These are phyloP conservation scores for Botia kubotai DNA, from an alignment of 2,797 vertebrate genomes.

Conservation along the genomic window DNA sequence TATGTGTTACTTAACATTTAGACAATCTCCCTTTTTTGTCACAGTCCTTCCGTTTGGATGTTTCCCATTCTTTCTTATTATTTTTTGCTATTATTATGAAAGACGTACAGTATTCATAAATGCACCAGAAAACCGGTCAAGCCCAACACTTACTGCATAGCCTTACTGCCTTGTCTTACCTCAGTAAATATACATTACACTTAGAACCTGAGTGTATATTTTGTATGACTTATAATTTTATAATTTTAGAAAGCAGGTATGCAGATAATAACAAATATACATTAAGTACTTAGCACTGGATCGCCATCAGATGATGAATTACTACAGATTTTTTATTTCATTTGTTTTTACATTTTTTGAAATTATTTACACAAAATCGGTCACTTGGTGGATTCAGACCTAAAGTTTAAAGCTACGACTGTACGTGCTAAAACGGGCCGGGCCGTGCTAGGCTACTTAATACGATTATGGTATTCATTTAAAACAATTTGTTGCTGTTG, in stretches of 20 bases:
- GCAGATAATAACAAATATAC: not conserved
- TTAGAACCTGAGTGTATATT: constrained; percentile 14
- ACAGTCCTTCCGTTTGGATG: not conserved
- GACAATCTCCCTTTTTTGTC: not conserved
- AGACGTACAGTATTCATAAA: not conserved
- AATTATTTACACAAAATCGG: not conserved
- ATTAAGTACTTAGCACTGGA: constrained; percentile 37
- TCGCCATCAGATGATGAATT: not conserved
- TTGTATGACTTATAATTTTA: constrained; percentile 21
- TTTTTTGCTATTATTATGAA: not conserved
- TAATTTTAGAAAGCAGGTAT: not conserved
- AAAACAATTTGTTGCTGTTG: constrained; percentile 2
- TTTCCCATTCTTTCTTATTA: not conserved
- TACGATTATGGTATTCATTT: not conserved
- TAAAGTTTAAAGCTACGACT: not conserved
- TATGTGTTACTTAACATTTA: not conserved
- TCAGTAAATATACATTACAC: not conserved
- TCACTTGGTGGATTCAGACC: not conserved
- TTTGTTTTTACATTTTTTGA: not conserved
- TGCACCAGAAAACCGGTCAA: not conserved
- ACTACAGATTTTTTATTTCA: not conserved
- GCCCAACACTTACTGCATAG: not conserved
- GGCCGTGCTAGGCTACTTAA: not conserved
- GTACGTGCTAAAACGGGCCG: not conserved
- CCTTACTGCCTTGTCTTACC: constrained; percentile 11